Conservation (phyloP, 2,888 invertebrate genomes). For the Bombyx huttoni region DNA sequence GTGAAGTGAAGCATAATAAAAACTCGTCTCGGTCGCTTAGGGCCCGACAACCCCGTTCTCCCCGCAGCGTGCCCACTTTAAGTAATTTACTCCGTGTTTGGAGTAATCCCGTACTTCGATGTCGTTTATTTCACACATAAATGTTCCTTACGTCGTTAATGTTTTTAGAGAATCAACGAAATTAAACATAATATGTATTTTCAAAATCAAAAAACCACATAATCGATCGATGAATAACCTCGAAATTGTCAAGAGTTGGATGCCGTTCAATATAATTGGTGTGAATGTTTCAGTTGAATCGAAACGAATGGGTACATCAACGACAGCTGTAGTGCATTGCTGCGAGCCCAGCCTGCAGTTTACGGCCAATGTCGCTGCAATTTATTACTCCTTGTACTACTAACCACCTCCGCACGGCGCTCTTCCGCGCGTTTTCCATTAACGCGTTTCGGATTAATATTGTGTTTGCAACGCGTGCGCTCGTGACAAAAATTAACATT, state of each 20-base stretch:
- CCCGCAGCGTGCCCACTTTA: constrained; percentile 16
- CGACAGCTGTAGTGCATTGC: neutral
- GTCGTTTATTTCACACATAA: neutral
- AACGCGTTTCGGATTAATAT: constrained; percentile 67
- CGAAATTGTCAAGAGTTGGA: too few species aligned
- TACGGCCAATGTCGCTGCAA: constrained; percentile 50
- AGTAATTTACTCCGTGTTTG: constrained; percentile 14
- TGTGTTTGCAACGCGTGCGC: constrained; percentile 66
- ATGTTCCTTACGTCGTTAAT: neutral
- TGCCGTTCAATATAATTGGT: neutral
- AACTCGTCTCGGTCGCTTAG: constrained; percentile 32
- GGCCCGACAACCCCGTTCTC: constrained; percentile 20
- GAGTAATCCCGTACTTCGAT: constrained; percentile 9
- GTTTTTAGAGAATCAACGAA: neutral
- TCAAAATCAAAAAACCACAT: too few species aligned
- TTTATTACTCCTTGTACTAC: constrained; percentile 39
- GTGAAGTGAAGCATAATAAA: constrained; percentile 47
- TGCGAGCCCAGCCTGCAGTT: constrained; percentile 21
- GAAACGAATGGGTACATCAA: neutral
- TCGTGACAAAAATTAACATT: constrained; percentile 69
- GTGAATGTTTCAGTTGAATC: neutral
- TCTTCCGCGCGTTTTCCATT: constrained; percentile 68
- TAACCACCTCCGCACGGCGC: constrained; percentile 20
- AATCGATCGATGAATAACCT: too few species aligned
- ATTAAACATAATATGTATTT: too few species aligned